Percentiles rank a stretch among this genome's conserved stretches.
phyloP scores from a whole-genome alignment of 2,888 invertebrate genomes.

The Tenodera sinensis region DNA sequence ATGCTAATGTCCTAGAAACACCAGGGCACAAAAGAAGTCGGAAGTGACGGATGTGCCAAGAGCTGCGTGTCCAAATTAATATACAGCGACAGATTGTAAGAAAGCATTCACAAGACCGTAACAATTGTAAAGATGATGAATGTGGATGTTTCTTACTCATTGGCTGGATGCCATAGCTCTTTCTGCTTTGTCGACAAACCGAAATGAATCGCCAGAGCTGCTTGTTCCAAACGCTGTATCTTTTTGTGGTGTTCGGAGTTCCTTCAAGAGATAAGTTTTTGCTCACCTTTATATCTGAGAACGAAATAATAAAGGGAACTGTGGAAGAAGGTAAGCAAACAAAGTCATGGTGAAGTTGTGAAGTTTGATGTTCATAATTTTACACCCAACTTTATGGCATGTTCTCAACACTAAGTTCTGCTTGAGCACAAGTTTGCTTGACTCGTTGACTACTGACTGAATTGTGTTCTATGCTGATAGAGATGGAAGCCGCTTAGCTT shows the following conservation, averaged over 20 bases:
- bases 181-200: not conserved
- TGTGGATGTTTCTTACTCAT: not conserved
- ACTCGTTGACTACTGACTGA: not conserved
- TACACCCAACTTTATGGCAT: not conserved
- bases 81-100: no score
- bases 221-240: not conserved
- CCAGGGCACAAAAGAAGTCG: no score
- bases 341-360: not conserved
- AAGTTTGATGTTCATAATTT: not conserved
- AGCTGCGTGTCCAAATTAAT: no score
- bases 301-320: not conserved
- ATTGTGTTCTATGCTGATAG: not conserved
- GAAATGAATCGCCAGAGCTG: not conserved
- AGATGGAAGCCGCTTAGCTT: slow-evolving; percentile 1
- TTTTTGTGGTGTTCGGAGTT: not conserved
- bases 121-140: not conserved
- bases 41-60: no score
- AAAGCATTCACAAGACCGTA: not conserved
- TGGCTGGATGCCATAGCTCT: not conserved
- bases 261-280: not conserved
- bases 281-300: not conserved
- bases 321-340: not conserved
- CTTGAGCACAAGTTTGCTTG: not conserved
- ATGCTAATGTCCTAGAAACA: no score
- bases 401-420: not conserved